phyloP scores from a whole-genome alignment of 2,113 vertebrate genomes.

The Catharus bicknelli region DNA sequence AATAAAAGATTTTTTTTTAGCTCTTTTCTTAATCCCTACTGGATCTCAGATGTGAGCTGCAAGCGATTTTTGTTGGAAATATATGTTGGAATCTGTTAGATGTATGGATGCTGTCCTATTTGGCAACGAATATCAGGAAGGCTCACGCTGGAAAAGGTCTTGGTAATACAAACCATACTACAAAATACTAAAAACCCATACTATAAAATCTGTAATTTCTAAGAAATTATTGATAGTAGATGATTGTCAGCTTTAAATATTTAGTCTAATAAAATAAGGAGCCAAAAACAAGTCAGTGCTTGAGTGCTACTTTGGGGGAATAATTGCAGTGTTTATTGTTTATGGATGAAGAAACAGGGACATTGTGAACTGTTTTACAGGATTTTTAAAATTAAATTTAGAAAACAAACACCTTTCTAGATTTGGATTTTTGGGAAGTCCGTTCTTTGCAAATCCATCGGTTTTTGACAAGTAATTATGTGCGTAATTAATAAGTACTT shows the following conservation, averaged over 20 bases:
- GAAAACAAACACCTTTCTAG: neutral
- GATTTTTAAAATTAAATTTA: conserved; percentile 12
- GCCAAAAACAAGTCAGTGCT: conserved; percentile 16
- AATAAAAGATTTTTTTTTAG: neutral
- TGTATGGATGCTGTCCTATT: conserved; percentile 7
- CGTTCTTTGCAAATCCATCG: neutral
- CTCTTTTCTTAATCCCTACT: conserved; percentile 23
- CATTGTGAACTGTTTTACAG: neutral
- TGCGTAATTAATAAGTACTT: too few species aligned
- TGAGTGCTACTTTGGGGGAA: conserved; percentile 51
- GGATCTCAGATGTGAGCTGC: conserved; percentile 31
- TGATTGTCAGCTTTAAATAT: conserved; percentile 57
- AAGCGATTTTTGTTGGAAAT: conserved; percentile 26
- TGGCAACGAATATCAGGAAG: conserved; percentile 28
- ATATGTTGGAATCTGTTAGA: conserved; percentile 27
- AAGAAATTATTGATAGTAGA: conserved; percentile 30
- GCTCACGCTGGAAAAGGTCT: conserved; percentile 47
- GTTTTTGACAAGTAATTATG: neutral
- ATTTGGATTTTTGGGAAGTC: conserved; percentile 3
- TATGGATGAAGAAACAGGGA: neutral
- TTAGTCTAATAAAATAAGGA: conserved; percentile 61
- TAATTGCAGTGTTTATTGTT: neutral
- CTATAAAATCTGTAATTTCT: conserved; percentile 36
- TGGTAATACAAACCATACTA: conserved; percentile 46
- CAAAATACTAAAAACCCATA: conserved; percentile 32